These are phyloP conservation scores for Anoncus sp. DNA, from an alignment of 2,888 invertebrate species.

Conservation along the genomic window DNA sequence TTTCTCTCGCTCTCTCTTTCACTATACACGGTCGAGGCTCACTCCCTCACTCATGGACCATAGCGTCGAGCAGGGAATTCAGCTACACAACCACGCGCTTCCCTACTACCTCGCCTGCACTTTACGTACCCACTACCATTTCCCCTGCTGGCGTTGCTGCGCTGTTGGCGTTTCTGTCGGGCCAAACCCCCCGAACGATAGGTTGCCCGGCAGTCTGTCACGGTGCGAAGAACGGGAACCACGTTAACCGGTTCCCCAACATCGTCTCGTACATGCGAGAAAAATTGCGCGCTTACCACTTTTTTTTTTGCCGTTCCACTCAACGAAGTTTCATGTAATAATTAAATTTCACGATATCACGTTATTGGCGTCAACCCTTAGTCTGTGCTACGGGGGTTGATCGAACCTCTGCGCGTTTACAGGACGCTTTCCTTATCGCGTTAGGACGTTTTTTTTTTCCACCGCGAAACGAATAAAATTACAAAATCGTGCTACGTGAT, in stretches of 20 bases:
- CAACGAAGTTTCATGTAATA: constrained; percentile 7
- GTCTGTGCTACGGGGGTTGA: constrained; percentile 15
- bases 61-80: constrained; percentile 52
- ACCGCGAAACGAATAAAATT: background rate
- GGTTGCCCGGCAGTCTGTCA: constrained; percentile 81
- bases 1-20: constrained; percentile 27
- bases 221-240: constrained; percentile 83
- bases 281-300: constrained; percentile 39
- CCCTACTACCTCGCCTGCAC: constrained; percentile 69
- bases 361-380: background rate
- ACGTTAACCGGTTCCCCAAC: constrained; percentile 81
- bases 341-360: constrained; percentile 17
- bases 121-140: constrained; percentile 55
- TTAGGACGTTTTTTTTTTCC: background rate
- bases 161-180: constrained; percentile 66
- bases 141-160: constrained; percentile 70
- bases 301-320: constrained; percentile 37
- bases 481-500: constrained; percentile 12
- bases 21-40: constrained; percentile 22
- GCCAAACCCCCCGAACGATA: constrained; percentile 74
- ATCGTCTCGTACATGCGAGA: constrained; percentile 48
- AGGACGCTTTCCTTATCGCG: background rate
- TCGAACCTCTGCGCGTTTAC: background rate
- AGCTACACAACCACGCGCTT: constrained; percentile 56
- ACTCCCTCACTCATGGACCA: constrained; percentile 54